Base-by-base conservation (phyloP, 2,113 vertebrate species). In the Mustela lutreola region DNA sequence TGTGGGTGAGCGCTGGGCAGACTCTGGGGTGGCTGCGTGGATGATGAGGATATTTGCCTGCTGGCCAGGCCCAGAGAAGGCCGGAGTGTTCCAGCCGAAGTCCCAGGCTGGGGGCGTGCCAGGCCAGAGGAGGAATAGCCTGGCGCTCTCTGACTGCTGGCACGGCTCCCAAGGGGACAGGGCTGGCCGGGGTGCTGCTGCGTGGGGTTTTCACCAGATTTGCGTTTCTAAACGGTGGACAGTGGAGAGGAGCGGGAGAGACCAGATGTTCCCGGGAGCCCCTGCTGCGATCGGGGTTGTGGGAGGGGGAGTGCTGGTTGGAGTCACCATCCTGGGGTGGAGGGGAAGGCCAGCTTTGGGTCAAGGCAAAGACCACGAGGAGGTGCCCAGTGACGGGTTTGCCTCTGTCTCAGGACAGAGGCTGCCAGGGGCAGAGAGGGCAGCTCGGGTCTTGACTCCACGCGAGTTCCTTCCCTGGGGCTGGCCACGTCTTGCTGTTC, bases 31-130 rank as follows among this genome's bases (percentile, higher is more conserved):
- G n/a, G 22, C 19, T 5, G 3, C 1, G 12, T 15, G 73, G 10
- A 36, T 33, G 26, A n/a, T 0, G 0, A 1, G 2, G 1, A 0
- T 16, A 22, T 11, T n/a, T 11, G 5, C 5, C 1, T 5, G 33
- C 60, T 60, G 58, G 71, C 53, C 11, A 0, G 33, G 33, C n/a
- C 10, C 15, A 0, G 21, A 42, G 73, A 22, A 31, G 53, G 33
- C 53, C 39, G 12, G 65, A 21, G 24, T 73, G 14, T 31, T 33
- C 21, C 33, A 33, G 33, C 65, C 56, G 75, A 31, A 16, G 24
- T 53, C 1, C 33, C 65, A 14, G 36, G 18, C 82, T 24, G 70
- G 26, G 15, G 70, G 18, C 21, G 31, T 6, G 5, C 60, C 1
- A 2, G 28, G 16, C 45, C 1, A 16, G 14, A 8, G 2, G 76